Percentiles rank a stretch among this genome's conserved stretches.
These are phyloP conservation scores for Bicyclus anynana DNA, from an alignment of 1,140 invertebrate genomes.

Conservation along the genomic window DNA sequence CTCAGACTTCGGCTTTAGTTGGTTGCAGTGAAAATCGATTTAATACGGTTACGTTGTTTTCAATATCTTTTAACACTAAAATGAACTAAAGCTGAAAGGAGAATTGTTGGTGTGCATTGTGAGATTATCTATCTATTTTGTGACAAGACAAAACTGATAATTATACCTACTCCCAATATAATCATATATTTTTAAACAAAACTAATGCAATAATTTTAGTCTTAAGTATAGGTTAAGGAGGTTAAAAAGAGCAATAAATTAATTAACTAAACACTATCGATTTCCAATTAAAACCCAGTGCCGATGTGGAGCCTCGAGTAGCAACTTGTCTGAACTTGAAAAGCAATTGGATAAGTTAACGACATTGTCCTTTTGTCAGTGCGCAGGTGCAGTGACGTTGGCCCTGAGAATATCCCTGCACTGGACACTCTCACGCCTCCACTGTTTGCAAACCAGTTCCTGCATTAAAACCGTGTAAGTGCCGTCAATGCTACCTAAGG, in stretches of 20 bases:
- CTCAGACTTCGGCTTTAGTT: too few species aligned
- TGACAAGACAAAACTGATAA: too few species aligned
- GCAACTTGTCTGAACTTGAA: constrained; percentile 56
- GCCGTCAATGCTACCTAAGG: constrained; percentile 51
- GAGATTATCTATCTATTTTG: too few species aligned
- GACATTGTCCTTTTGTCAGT: constrained; percentile 54
- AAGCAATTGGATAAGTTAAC: constrained; percentile 53
- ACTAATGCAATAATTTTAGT: too few species aligned
- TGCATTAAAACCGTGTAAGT: constrained; percentile 58
- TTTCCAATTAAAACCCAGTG: constrained; percentile 19
- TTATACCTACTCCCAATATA: too few species aligned
- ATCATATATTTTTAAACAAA: too few species aligned
- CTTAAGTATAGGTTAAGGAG: too few species aligned
- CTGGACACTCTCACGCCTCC: constrained; percentile 69
- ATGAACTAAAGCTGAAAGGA: too few species aligned
- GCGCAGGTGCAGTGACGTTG: constrained; percentile 58
- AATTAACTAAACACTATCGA: constrained; percentile 5
- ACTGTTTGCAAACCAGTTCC: constrained; percentile 58
- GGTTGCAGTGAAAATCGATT: too few species aligned
- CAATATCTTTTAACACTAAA: too few species aligned
- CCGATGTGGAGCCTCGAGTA: constrained; percentile 9
- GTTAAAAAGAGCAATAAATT: neutral
- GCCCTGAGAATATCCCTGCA: constrained; percentile 57
- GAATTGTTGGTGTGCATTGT: too few species aligned
- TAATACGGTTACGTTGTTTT: too few species aligned